Conservation (phyloP, 1,140 invertebrate genomes). For the Drosophila simulans region DNA sequence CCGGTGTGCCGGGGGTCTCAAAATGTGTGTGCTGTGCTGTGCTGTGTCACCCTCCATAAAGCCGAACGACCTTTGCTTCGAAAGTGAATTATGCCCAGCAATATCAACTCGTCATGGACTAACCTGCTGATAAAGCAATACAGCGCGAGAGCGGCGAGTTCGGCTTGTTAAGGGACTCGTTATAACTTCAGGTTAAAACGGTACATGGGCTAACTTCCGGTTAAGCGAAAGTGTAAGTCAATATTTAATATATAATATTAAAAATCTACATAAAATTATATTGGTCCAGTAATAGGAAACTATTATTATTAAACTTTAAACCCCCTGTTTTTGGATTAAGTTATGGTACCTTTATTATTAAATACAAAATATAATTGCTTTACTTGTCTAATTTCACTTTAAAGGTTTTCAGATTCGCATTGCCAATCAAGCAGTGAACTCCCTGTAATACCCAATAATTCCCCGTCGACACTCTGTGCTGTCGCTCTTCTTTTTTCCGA, state of each 20-base stretch:
- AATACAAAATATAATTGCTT: no score
- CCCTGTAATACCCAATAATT: constrained; percentile 12
- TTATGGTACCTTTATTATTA: neutral
- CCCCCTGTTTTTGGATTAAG: no score
- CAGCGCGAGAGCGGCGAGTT: neutral
- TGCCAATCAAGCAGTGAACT: constrained; percentile 29
- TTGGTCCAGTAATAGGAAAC: no score
- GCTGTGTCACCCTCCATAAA: constrained; percentile 46
- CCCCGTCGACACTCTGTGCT: constrained; percentile 12
- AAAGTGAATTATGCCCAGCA: constrained; percentile 34
- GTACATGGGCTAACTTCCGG: neutral
- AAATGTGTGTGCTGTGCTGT: constrained; percentile 2
- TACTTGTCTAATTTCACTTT: neutral
- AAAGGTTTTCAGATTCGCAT: neutral
- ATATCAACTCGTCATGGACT: constrained; percentile 30
- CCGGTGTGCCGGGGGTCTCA: neutral
- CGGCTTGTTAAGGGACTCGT: neutral
- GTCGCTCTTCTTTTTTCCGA: neutral
- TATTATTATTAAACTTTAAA: no score
- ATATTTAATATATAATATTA: no score
- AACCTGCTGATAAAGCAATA: constrained; percentile 26
- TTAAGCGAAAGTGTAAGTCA: neutral
- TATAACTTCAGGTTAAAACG: neutral
- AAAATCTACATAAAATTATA: no score
- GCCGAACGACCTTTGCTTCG: constrained; percentile 46